phyloP scores from a whole-genome alignment of 1,140 invertebrate genomes.

The Galendromus occidentalis region DNA sequence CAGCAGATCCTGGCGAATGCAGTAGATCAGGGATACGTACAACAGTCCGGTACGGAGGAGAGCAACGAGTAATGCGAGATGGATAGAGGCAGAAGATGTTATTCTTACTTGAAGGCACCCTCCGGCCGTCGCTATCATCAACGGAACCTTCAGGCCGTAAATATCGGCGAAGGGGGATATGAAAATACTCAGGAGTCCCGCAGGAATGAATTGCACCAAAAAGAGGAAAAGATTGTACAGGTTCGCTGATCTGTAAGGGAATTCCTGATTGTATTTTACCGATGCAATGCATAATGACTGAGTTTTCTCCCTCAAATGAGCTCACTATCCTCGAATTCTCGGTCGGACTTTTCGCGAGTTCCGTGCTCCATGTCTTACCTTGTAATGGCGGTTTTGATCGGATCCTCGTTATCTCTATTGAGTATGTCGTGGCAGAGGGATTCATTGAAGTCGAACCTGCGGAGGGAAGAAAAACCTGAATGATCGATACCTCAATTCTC shows the following conservation, averaged over 20 bases:
- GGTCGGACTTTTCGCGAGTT: too few relatives aligned
- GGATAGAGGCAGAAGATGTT: too few relatives aligned
- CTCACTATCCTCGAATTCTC: too few relatives aligned
- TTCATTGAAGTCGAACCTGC: conserved; percentile 2
- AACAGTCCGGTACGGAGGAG: too few relatives aligned
- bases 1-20: not conserved
- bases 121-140: not conserved
- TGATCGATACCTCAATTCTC: too few relatives aligned
- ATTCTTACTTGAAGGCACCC: not conserved
- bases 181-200: not conserved
- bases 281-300: too few relatives aligned
- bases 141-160: not conserved
- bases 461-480: not conserved
- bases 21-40: not conserved
- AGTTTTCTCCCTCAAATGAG: too few relatives aligned
- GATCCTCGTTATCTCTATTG: not conserved
- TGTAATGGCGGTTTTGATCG: not conserved
- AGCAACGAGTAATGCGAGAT: too few relatives aligned
- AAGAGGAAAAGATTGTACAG: not conserved
- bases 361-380: not conserved
- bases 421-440: not conserved
- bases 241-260: not conserved
- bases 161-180: not conserved
- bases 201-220: not conserved
- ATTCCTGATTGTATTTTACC: not conserved